Evolutionary conservation across 2,113 vertebrate species (phyloP).

Genomic region (Speoplatyrhinus poulsoni): DNA sequence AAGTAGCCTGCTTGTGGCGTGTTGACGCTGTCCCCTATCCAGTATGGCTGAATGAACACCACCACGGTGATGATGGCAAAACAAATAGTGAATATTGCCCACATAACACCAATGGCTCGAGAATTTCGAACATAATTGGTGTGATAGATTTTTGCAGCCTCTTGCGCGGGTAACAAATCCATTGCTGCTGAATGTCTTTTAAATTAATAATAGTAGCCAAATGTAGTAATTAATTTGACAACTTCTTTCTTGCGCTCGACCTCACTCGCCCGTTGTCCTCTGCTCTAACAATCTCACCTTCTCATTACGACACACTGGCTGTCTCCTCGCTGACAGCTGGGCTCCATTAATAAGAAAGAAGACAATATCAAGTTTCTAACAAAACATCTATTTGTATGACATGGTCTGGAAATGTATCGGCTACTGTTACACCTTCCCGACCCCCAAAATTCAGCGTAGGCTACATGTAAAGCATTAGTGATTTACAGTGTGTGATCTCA

Average conservation of each 20-base stretch:
- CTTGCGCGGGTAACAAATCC: slow-evolving; percentile 90
- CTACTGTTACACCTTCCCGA: no score
- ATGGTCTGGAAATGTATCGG: no score
- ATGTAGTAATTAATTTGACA: background rate
- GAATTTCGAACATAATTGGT: slow-evolving; percentile 96
- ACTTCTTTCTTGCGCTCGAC: no score
- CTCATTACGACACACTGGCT: slow-evolving; percentile 1
- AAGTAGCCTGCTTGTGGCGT: slow-evolving; percentile 96
- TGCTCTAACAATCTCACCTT: background rate
- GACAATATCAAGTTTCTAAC: no score
- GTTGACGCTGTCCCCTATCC: slow-evolving; percentile 95
- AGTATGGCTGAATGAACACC: slow-evolving; percentile 96
- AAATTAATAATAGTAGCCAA: background rate
- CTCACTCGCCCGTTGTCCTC: no score
- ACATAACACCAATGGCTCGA: slow-evolving; percentile 91
- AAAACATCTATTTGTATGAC: no score
- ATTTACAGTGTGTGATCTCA: no score
- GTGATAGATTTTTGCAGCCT: slow-evolving; percentile 95
- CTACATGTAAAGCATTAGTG: no score
- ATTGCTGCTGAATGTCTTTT: slow-evolving; percentile 63
- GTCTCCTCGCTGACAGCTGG: no score
- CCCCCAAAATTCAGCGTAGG: no score
- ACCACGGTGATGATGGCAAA: slow-evolving; percentile 91
- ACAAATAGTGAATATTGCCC: slow-evolving; percentile 94
- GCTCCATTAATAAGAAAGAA: no score